Base-by-base conservation (phyloP, 2,797 vertebrate genomes). In the Channallabes apus region DNA sequence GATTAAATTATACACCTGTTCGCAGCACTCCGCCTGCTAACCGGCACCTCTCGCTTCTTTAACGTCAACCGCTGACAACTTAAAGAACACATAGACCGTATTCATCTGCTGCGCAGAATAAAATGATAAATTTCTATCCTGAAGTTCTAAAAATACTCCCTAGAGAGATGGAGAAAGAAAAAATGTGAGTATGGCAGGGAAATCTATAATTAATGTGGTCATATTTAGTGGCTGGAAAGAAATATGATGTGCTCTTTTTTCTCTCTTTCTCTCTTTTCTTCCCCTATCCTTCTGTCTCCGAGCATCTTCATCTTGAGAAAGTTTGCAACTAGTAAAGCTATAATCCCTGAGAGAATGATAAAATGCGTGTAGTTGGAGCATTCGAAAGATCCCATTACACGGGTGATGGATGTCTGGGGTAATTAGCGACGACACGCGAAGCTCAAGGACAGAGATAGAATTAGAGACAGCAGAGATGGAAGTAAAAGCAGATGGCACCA, bases 141-240 rank as follows among this genome's bases (percentile, higher is more conserved):
- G 61, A 54, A 77, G 29, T 78, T 81, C 86, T 89, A 89, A 90
- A 89, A 87, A 86, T 86, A 88, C 72, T 54, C 46, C 80, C 51
- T 20, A 7, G 71, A 79, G 83, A 86, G 83, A 38, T 12, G 20
- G 22, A 27, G 65, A 15, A 15, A 62, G 51, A n/a, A 68, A 35
- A 77, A 83, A 82, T 29, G 67, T 41, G 79, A 76, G 27, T 83
- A 32, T n/a, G 81, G 88, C 79, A 77, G 80, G 65, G 61, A 88
- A 84, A 88, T 88, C 89, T 86, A 88, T 90, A 90, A 90, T 88
- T 87, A 88, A 90, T 88, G 87, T 80, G 80, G 86, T 88, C 86
- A 85, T 88, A 87, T 87, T 87, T 87, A 88, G 86, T 80, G 82
- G 82, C 71, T 64, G 27, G 41, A 17, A 78, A 67, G 87, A 88